phyloP scores from a whole-genome alignment of 2,888 invertebrate genomes.

The Sympetrum striolatum region DNA sequence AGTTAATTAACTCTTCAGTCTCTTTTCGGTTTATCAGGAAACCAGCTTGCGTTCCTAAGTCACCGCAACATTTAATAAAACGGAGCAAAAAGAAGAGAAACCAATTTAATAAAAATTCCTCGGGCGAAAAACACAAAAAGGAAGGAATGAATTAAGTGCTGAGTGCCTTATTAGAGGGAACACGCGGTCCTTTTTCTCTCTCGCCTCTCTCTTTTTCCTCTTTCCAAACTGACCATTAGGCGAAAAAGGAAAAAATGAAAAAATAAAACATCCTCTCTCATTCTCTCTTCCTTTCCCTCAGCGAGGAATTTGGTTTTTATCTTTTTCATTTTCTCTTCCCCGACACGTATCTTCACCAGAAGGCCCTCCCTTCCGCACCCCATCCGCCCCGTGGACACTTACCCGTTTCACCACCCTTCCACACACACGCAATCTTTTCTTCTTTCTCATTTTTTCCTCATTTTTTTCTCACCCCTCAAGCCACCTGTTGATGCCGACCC shows the following conservation, averaged over 20 bases:
- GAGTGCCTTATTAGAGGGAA: slow-evolving; percentile 9
- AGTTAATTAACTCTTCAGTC: not conserved
- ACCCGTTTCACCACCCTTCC: not conserved
- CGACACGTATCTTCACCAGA: not conserved
- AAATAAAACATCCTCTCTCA: not conserved
- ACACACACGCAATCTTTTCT: not conserved
- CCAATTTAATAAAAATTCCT: not conserved
- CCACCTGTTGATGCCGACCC: slow-evolving; percentile 24
- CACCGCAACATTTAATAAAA: not conserved
- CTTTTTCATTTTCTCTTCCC: not conserved
- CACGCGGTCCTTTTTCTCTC: not conserved
- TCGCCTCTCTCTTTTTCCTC: not conserved
- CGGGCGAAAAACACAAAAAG: not conserved
- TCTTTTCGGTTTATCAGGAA: not conserved
- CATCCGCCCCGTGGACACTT: not conserved
- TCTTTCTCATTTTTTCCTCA: not conserved
- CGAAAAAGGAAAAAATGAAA: not conserved
- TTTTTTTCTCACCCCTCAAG: not conserved
- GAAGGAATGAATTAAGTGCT: slow-evolving; percentile 11
- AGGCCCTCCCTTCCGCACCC: not conserved
- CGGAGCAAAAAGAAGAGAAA: not conserved
- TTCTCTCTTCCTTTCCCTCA: not conserved
- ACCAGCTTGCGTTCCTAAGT: not conserved
- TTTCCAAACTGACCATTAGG: slow-evolving; percentile 3
- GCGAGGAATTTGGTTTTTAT: not conserved